Evolutionary conservation across 1,140 invertebrate species (phyloP).

Genomic region (Goniozus legneri): DNA sequence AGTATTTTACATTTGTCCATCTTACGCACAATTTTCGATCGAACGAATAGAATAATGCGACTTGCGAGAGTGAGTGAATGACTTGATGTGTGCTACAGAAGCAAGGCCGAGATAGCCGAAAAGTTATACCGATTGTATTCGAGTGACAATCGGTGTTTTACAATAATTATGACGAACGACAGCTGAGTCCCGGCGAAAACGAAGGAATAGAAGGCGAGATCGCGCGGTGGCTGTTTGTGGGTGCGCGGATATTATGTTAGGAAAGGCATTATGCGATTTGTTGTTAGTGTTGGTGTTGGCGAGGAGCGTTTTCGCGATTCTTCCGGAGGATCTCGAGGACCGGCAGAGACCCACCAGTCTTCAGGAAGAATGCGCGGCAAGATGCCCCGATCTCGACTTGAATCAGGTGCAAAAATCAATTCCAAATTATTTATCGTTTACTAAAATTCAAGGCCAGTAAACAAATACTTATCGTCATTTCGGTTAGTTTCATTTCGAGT

Average conservation of each 20-base stretch:
- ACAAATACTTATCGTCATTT: too few relatives aligned
- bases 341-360: conserved; percentile 25
- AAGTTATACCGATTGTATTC: too few relatives aligned
- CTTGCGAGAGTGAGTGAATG: too few relatives aligned
- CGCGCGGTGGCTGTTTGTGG: conserved; percentile 9
- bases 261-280: conserved; percentile 35
- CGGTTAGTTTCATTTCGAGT: too few relatives aligned
- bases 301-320: conserved; percentile 26
- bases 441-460: too few relatives aligned
- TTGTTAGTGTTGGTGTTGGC: conserved; percentile 38
- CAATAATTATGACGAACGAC: conserved; percentile 18
- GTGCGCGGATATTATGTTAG: conserved; percentile 45
- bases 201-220: not conserved
- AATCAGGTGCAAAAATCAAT: conserved; percentile 31
- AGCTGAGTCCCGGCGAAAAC: conserved; percentile 1
- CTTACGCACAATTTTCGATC: too few relatives aligned
- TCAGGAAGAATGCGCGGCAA: conserved; percentile 42
- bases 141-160: too few relatives aligned
- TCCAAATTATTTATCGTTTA: too few relatives aligned
- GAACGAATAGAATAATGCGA: too few relatives aligned
- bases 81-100: too few relatives aligned
- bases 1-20: too few relatives aligned
- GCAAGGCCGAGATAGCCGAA: too few relatives aligned
- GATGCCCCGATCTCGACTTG: conserved; percentile 43
- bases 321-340: conserved; percentile 36